A percentile compares a stretch with the other conserved stretches of the same genome.
These are phyloP conservation scores for Oplegnathus fasciatus DNA, from an alignment of 2,113 vertebrate genomes.

Conservation along the genomic window DNA sequence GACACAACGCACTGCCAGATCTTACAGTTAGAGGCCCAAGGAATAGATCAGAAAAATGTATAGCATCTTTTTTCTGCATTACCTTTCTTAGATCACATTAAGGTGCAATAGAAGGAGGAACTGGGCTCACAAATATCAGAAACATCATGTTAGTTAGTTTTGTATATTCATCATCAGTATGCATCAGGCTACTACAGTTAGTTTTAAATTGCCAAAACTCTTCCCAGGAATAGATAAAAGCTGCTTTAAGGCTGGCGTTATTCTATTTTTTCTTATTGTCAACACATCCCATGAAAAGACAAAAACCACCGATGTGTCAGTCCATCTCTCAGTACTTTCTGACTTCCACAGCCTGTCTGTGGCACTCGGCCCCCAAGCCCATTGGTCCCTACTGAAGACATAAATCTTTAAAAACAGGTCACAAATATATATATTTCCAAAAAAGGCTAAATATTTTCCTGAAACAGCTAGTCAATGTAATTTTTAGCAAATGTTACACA, in stretches of 20 bases:
- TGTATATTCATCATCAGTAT: neutral
- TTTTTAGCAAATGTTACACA: neutral
- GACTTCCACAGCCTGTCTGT: too few species aligned
- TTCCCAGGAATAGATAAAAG: too few species aligned
- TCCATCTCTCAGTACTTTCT: neutral
- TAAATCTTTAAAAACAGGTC: neutral
- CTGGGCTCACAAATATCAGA: neutral
- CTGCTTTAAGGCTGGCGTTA: neutral
- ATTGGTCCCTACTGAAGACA: neutral
- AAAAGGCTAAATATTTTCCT: neutral
- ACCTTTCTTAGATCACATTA: neutral
- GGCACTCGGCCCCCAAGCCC: neutral
- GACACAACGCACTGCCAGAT: neutral
- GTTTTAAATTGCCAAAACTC: neutral
- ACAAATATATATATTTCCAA: neutral
- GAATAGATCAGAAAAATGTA: too few species aligned
- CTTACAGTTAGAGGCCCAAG: neutral
- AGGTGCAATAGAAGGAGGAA: neutral
- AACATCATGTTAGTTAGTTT: neutral
- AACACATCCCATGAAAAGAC: neutral
- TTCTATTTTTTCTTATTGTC: neutral
- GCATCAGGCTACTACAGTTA: neutral
- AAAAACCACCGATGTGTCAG: neutral
- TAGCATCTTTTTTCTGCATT: neutral
- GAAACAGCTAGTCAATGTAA: neutral